Evolutionary conservation across 2,888 invertebrate genomes (phyloP), one percentile per base, ranked within the genome.

Genomic region (Caenorhabditis zanzibari): DNA sequence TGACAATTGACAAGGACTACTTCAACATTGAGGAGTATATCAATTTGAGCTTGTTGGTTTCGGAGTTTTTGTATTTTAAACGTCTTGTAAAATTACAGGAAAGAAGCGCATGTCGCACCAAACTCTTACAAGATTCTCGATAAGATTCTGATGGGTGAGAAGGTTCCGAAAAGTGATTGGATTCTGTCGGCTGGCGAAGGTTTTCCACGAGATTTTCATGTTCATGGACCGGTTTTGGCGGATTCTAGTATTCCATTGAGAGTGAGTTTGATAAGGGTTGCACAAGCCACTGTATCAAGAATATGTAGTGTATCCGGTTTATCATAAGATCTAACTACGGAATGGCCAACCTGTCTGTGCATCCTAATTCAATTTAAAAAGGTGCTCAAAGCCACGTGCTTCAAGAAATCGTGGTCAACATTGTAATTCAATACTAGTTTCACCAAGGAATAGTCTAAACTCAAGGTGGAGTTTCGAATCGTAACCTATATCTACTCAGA

Each of bases 141-240:
- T 32, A 61, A 73, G 63, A 82, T 87, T 52, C 49, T 87, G 66
- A 47, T 56, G 49, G 87, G 85, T 38, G 85, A 84, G 28, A 73
- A 81, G 35, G 56, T 72, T 38, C 81, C 82, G 28, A 74, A 81
- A 41, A 72, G 79, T 47, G 87, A 87, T 73, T 84, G 84, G 85
- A 81, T 85, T 22, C 68, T 85, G 2, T 82, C 87, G 2, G 85
- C 81, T 9, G 84, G 76, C 5, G 84, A 84, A 12, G 85, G 82
- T 32, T 72, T 59, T 16, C 85, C 83, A 12, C 52, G 74, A 0
- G 79, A 81, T 49, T 87, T 75, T 35, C 76, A 77, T 59, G 84
- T 84, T 47, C 87, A 87, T 66, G 84, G 82, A 54, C 52, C 71
- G 3, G 81, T 87, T n/a, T 68, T 87, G 24, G 79, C 84, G 10